Evolutionary conservation across 2,797 vertebrate genomes (phyloP), one percentile per base, ranked within the genome.

Genomic region (Sebastes vulpes): DNA sequence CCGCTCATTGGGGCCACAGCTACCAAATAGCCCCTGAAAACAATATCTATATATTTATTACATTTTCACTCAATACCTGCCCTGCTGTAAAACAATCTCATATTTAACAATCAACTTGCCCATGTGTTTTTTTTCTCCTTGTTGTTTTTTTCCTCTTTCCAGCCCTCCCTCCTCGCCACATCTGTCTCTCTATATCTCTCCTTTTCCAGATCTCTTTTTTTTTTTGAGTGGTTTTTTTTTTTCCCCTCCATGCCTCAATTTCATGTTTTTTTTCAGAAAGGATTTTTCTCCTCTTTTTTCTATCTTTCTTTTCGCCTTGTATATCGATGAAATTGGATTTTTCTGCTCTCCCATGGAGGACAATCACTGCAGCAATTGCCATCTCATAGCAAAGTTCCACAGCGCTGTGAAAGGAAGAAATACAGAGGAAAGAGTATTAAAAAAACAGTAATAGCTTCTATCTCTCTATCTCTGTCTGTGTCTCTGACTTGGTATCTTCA

Each of bases 1-100:
- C 74, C 18, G 87, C 86, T 91, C 90, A 91, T 89, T 90, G 92
- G 78, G 88, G 83, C 87, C 86, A 82, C 85, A 81, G 89, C 89
- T 57, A 91, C 94, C 92, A 95, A 95, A 97, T 94, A 94, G 90
- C 90, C 92, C 92, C 91, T 93, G 93, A 93, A 95, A 96, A 95
- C 94, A 93, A 95, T 95, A 96, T 95, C 94, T 96, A 94, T 95
- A 95, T 93, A 94, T 94, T 90, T 95, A 95, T 95, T 92, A 95
- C 86, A 91, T 94, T 95, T 93, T 95, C 91, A 93, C 93, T 95
- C 93, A 92, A 93, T 94, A 92, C 92, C 94, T 91, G 92, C 91
- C 91, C 77, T 26, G 57, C 93, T 92, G 92, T 95, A 95, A 94
- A 96, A 94, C 92, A 93, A 93, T 95, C 93, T 96, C 94, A 95